Evolutionary conservation across 2,888 invertebrate species (phyloP).

Genomic region (Drosophila meridionalis): DNA sequence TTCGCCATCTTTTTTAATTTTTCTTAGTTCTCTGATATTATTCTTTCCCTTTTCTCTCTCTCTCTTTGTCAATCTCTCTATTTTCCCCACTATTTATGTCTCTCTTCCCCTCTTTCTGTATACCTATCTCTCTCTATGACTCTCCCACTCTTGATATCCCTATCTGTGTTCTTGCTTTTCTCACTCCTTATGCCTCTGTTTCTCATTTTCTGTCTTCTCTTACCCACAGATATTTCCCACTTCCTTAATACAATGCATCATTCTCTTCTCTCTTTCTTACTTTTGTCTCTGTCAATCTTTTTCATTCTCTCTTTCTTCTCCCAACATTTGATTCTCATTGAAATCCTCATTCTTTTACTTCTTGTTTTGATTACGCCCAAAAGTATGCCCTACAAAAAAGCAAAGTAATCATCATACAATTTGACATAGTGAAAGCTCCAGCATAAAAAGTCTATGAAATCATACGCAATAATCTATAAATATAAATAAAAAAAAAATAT

Average conservation of each 20-base stretch:
- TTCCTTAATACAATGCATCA: too few species aligned
- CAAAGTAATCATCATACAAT: neutral
- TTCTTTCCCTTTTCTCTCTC: neutral
- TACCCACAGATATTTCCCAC: too few species aligned
- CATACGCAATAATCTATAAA: neutral
- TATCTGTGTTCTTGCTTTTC: too few species aligned
- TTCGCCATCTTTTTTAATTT: too few species aligned
- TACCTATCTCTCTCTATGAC: neutral
- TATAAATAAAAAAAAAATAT: neutral
- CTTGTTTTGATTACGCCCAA: neutral
- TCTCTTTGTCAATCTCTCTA: neutral
- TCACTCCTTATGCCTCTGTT: too few species aligned
- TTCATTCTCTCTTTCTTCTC: too few species aligned
- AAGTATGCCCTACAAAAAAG: neutral
- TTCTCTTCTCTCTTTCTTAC: too few species aligned
- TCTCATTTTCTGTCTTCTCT: too few species aligned
- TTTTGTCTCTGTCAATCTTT: too few species aligned
- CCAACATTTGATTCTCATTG: too few species aligned
- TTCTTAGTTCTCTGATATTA: too few species aligned
- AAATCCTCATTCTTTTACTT: too few species aligned
- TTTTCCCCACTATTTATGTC: neutral
- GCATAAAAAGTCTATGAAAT: neutral
- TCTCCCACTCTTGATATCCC: neutral
- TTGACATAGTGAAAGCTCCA: neutral
- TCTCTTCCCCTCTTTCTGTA: neutral